Base-by-base conservation (phyloP, 2,888 invertebrate genomes). In the Machimus rusticus region DNA sequence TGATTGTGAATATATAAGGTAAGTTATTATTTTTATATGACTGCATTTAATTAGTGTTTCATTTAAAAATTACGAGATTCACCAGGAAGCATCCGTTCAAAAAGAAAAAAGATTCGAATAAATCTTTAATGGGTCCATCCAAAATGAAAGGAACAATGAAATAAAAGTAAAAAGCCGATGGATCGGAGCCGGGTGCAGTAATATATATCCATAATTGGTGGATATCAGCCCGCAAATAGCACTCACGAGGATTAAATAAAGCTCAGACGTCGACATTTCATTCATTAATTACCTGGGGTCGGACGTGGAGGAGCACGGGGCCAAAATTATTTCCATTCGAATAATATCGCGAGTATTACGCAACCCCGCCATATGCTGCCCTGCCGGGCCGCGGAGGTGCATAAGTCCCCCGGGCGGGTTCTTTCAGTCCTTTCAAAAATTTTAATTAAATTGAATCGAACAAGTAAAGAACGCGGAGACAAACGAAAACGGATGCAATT, bases 201-300 rank as follows among this genome's bases (percentile, higher is more conserved):
- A 46, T 79, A 79, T 28, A 28, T 46, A 46, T 37, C 34, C 51
- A 55, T 51, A 82, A 82, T n/a, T 66, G 82, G 23, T 37, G 19
- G 57, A 37, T 82, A 82, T 37, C 37, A 82, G 37, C 66, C 57
- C 82, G 66, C 66, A 55, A 82, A 55, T 82, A 55, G 57, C 82
- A 82, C 57, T 66, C 82, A 82, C 16, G 57, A 66, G 57, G 57
- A 82, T 82, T 82, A 82, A 82, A 82, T 82, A 82, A 81, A 82
- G 82, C 82, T 82, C 82, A 82, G 82, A 82, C 82, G 39, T 82
- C 34, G 82, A 82, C 57, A 57, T 82, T 82, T 82, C 82, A 82
- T 82, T 82, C 57, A 82, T 82, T 82, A 82, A 82, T 82, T 82
- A 82, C 82, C 82, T 66, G 28, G 57, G 66, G 12, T 46, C 66